Percentiles rank a stretch among this genome's conserved stretches.
These are phyloP conservation scores for Apocrypta bakeri DNA, from an alignment of 1,140 invertebrate species.

Conservation along the genomic window DNA sequence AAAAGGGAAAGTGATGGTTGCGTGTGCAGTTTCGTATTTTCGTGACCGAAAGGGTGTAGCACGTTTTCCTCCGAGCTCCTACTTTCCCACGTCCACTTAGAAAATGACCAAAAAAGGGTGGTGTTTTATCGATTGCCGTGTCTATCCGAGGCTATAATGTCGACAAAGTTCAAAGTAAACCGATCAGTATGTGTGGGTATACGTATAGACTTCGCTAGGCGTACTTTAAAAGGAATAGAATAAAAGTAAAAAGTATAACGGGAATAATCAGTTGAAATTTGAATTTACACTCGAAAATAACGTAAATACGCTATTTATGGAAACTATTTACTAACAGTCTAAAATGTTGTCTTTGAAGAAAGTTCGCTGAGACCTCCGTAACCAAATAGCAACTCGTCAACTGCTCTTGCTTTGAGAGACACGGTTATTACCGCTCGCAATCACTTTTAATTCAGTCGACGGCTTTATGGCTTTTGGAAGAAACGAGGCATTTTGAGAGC, in stretches of 20 bases:
- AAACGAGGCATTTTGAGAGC: background rate
- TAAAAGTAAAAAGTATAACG: no score
- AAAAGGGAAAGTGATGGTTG: no score
- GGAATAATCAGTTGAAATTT: no score
- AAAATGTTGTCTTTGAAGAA: no score
- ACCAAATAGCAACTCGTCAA: background rate
- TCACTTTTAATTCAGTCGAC: background rate
- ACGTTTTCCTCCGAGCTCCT: background rate
- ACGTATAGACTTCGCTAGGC: background rate
- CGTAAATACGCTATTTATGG: background rate
- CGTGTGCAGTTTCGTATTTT: no score
- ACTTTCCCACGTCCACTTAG: background rate
- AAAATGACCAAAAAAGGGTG: slow-evolving; percentile 13
- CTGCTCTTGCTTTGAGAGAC: background rate
- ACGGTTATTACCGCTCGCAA: background rate
- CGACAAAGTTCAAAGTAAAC: slow-evolving; percentile 3
- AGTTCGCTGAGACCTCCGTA: background rate
- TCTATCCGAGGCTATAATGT: slow-evolving; percentile 27
- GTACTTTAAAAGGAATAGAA: background rate
- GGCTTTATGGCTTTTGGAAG: slow-evolving; percentile 7
- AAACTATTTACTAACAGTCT: background rate
- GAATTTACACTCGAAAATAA: background rate
- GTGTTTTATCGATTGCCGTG: slow-evolving; percentile 22
- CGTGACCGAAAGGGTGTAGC: background rate
- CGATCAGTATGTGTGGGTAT: no score